Conservation (phyloP, 2,113 vertebrate genomes). For the Planiliza haematocheilus region DNA sequence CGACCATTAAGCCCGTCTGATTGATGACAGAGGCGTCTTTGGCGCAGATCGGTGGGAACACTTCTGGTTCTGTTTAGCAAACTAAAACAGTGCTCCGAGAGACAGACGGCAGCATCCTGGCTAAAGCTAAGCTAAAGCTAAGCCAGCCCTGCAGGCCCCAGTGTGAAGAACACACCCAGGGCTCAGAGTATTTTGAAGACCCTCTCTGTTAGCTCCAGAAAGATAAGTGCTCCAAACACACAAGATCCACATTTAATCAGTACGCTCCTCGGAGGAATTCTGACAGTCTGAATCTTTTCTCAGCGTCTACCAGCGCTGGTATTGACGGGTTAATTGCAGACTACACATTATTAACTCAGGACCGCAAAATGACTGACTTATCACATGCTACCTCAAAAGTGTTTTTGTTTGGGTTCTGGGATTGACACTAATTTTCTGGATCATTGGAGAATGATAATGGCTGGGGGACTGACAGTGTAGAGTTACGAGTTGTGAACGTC, state of each 20-base stretch:
- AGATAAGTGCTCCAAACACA: slow-evolving; percentile 45
- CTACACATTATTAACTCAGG: neutral
- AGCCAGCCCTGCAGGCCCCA: slow-evolving; percentile 52
- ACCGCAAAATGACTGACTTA: slow-evolving; percentile 35
- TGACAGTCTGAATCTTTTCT: slow-evolving; percentile 30
- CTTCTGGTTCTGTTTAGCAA: slow-evolving; percentile 89
- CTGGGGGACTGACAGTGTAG: slow-evolving; percentile 49
- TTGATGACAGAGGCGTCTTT: slow-evolving; percentile 83
- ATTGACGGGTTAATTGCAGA: slow-evolving; percentile 37
- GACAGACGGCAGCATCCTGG: slow-evolving; percentile 60
- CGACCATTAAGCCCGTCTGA: slow-evolving; percentile 81
- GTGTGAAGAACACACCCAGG: slow-evolving; percentile 34
- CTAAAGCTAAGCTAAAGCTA: slow-evolving; percentile 73
- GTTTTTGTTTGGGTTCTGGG: slow-evolving; percentile 56
- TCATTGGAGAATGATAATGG: slow-evolving; percentile 59
- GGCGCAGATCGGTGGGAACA: slow-evolving; percentile 84
- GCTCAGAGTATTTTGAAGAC: slow-evolving; percentile 19
- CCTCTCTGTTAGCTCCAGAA: slow-evolving; percentile 28
- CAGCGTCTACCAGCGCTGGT: slow-evolving; percentile 37
- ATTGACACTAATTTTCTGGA: slow-evolving; percentile 51
- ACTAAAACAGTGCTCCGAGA: slow-evolving; percentile 70
- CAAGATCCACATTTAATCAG: slow-evolving; percentile 49
- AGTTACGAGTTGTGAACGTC: slow-evolving; percentile 50
- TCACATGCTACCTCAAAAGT: slow-evolving; percentile 36
- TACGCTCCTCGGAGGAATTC: slow-evolving; percentile 6